A percentile compares a stretch with the other conserved stretches of the same genome.
These are phyloP conservation scores for Cotesia glomerata DNA, from an alignment of 1,140 invertebrate species.

Conservation along the genomic window DNA sequence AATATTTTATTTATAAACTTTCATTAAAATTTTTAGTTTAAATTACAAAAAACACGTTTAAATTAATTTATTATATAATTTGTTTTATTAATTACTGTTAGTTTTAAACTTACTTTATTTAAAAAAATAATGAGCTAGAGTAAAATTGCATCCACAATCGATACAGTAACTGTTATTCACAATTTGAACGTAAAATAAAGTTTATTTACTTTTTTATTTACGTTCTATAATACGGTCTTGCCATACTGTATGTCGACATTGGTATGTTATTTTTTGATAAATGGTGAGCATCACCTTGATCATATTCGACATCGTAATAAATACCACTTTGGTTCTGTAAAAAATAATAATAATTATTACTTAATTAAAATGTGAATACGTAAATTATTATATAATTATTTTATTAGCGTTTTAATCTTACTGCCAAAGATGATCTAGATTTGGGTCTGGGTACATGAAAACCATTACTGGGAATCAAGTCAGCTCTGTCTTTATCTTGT, in stretches of 20 bases:
- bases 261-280: slow-evolving; percentile 69
- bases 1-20: neutral
- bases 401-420: slow-evolving; percentile 43
- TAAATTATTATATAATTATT: neutral
- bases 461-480: slow-evolving; percentile 67
- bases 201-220: slow-evolving; percentile 51
- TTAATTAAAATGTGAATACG: slow-evolving; percentile 14
- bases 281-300: slow-evolving; percentile 70
- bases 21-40: no score
- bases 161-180: neutral
- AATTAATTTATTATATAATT: slow-evolving; percentile 3
- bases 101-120: slow-evolving; percentile 21
- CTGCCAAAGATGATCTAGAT: slow-evolving; percentile 75
- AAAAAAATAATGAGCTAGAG: slow-evolving; percentile 32
- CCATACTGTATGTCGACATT: slow-evolving; percentile 71
- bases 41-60: neutral
- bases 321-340: slow-evolving; percentile 82
- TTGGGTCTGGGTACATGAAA: slow-evolving; percentile 77
- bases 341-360: slow-evolving; percentile 3
- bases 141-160: slow-evolving; percentile 4
- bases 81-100: neutral
- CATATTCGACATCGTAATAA: slow-evolving; percentile 87
- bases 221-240: slow-evolving; percentile 59
- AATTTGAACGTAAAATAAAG: neutral
- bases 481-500: slow-evolving; percentile 74